Evolutionary conservation across 1,140 invertebrate species (phyloP).

Genomic region (Drosophila kurseongensis): DNA sequence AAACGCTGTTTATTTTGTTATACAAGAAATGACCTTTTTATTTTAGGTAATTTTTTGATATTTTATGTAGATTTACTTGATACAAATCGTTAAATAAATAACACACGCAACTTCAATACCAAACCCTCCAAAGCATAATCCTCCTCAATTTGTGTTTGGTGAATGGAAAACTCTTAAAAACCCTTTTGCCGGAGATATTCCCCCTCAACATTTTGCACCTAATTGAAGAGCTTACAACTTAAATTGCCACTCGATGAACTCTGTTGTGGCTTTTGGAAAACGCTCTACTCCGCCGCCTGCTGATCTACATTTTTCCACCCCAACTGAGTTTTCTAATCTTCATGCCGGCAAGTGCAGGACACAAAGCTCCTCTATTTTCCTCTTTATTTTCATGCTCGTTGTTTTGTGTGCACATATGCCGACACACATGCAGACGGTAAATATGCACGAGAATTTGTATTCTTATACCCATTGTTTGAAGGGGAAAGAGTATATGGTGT

Average conservation of each 20-base stretch:
- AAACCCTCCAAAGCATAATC: background rate
- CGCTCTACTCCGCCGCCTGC: background rate
- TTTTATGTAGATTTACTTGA: too few species aligned
- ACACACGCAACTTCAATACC: background rate
- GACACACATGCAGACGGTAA: constrained; percentile 25
- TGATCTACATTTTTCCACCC: background rate
- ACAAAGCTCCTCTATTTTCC: background rate
- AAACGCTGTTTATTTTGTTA: too few species aligned
- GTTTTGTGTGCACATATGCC: constrained; percentile 16
- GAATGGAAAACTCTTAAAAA: background rate
- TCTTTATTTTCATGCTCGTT: constrained; percentile 8
- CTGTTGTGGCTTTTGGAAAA: constrained; percentile 36
- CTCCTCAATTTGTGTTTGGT: background rate
- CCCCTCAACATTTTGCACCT: constrained; percentile 38
- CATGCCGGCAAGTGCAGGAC: background rate
- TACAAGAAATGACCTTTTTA: too few species aligned
- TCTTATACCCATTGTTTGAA: constrained; percentile 20
- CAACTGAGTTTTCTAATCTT: constrained; percentile 31
- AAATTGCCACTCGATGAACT: constrained; percentile 50
- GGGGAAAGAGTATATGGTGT: background rate
- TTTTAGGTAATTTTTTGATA: too few species aligned
- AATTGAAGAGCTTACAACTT: constrained; percentile 55
- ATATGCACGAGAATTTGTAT: constrained; percentile 67
- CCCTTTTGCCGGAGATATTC: constrained; percentile 5
- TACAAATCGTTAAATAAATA: too few species aligned